A percentile compares a stretch with the other conserved stretches of the same genome.
These are phyloP conservation scores for Agrilus biguttatus DNA, from an alignment of 2,888 invertebrate species.

Conservation along the genomic window DNA sequence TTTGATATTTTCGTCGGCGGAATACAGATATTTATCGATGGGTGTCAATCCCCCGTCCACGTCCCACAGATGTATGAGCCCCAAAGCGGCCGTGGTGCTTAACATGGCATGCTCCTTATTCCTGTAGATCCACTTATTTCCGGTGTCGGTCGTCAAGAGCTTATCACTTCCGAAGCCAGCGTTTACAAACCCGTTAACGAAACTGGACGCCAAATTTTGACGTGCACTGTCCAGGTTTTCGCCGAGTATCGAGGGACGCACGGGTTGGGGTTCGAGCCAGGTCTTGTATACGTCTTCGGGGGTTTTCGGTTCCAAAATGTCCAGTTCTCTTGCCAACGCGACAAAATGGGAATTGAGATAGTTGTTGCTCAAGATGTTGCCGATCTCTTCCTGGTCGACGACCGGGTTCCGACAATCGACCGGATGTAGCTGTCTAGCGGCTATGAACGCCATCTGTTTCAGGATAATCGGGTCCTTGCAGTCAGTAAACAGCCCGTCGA, in stretches of 20 bases:
- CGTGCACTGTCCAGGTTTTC: constrained; percentile 78
- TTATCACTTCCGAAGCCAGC: constrained; percentile 96
- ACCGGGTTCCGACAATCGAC: constrained; percentile 69
- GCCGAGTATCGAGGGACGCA: constrained; percentile 57
- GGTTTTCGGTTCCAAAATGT: constrained; percentile 97
- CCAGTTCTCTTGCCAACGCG: constrained; percentile 87
- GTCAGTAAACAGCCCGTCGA: constrained; percentile 69
- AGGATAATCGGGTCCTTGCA: constrained; percentile 71
- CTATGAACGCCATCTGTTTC: constrained; percentile 92
- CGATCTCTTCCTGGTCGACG: constrained; percentile 56
- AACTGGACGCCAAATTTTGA: constrained; percentile 92
- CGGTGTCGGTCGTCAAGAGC: constrained; percentile 68
- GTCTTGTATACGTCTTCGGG: constrained; percentile 99
- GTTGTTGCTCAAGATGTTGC: constrained; percentile 86
- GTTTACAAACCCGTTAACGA: constrained; percentile 98
- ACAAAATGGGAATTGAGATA: constrained; percentile 88
- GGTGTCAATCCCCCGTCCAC: constrained; percentile 95
- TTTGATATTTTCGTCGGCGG: constrained; percentile 56
- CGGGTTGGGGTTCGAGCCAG: constrained; percentile 67
- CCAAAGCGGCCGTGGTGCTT: constrained; percentile 92
- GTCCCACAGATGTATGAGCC: constrained; percentile 94
- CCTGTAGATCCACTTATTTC: constrained; percentile 71
- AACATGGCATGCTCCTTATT: constrained; percentile 98
- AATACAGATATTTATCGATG: constrained; percentile 78
- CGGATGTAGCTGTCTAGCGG: constrained; percentile 86